Evolutionary conservation across 2,888 invertebrate species (phyloP).

Genomic region (Marasmarcha lunaedactyla): DNA sequence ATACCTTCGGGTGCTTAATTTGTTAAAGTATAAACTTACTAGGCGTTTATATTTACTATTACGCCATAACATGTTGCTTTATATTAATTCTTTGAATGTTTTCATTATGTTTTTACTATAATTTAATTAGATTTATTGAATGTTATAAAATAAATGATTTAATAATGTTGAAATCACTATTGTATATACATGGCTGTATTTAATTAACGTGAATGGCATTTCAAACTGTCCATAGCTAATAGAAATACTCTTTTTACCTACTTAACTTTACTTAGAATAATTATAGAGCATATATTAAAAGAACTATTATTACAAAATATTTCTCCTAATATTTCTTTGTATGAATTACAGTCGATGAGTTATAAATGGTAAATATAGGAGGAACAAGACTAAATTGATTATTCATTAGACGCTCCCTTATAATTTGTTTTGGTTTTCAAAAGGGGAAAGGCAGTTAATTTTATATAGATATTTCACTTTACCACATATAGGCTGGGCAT

Average conservation of each 20-base stretch:
- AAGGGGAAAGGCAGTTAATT: constrained; percentile 28
- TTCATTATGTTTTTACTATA: no score
- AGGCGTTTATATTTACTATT: no score
- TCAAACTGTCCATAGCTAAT: constrained; percentile 38
- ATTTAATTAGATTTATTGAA: no score
- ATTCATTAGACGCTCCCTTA: background rate
- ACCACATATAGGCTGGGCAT: constrained; percentile 35
- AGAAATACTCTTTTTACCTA: constrained; percentile 25
- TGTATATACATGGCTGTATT: constrained; percentile 43
- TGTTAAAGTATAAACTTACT: no score
- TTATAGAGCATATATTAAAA: no score
- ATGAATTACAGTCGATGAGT: no score
- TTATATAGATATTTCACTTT: constrained; percentile 1
- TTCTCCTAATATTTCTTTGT: no score
- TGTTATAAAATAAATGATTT: no score
- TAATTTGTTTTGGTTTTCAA: background rate
- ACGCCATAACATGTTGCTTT: no score
- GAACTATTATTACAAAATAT: no score
- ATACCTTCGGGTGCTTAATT: no score
- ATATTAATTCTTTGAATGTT: no score
- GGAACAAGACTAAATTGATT: constrained; percentile 41
- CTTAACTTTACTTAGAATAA: constrained; percentile 21
- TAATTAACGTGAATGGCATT: constrained; percentile 34
- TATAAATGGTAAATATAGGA: constrained; percentile 27
- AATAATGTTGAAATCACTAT: constrained; percentile 18